A percentile compares a stretch with the other conserved stretches of the same genome.
These are phyloP conservation scores for Branchellion lobata DNA, from an alignment of 2,888 invertebrate genomes.

Conservation along the genomic window DNA sequence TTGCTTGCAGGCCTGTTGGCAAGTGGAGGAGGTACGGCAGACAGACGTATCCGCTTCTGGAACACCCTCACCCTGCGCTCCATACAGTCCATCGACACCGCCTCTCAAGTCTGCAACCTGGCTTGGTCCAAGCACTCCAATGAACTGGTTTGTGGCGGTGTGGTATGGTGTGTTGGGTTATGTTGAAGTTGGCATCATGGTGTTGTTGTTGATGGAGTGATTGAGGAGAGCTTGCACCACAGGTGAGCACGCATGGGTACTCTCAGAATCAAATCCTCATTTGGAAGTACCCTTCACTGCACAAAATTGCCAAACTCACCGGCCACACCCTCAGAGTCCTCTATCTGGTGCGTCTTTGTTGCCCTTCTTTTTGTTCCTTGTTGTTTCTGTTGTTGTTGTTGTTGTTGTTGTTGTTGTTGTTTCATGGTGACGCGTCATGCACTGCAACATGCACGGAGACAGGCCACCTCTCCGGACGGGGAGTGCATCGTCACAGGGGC, in stretches of 20 bases:
- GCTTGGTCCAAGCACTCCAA: constrained; percentile 92
- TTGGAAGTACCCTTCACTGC: constrained; percentile 91
- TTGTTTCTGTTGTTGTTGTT: no score
- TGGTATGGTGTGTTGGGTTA: neutral
- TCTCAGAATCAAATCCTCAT: constrained; percentile 91
- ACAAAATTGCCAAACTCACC: constrained; percentile 62
- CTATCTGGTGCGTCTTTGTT: constrained; percentile 51
- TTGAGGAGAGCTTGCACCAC: neutral
- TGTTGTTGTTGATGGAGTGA: neutral
- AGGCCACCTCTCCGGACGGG: constrained; percentile 80
- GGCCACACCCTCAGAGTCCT: constrained; percentile 62
- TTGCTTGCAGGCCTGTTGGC: constrained; percentile 16
- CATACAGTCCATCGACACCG: constrained; percentile 82
- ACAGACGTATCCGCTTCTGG: constrained; percentile 72
- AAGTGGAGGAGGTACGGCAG: constrained; percentile 93
- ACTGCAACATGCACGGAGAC: no score
- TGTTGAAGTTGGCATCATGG: neutral
- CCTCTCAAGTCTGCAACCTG: constrained; percentile 85
- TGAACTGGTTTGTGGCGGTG: constrained; percentile 71
- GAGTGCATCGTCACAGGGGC: constrained; percentile 89
- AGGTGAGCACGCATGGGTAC: constrained; percentile 84
- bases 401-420: no score
- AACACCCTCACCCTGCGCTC: constrained; percentile 73
- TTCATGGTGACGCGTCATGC: no score
- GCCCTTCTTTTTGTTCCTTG: no score